These are phyloP conservation scores for Matsumyia berberina DNA, from an alignment of 2,888 invertebrate species.

Conservation along the genomic window DNA sequence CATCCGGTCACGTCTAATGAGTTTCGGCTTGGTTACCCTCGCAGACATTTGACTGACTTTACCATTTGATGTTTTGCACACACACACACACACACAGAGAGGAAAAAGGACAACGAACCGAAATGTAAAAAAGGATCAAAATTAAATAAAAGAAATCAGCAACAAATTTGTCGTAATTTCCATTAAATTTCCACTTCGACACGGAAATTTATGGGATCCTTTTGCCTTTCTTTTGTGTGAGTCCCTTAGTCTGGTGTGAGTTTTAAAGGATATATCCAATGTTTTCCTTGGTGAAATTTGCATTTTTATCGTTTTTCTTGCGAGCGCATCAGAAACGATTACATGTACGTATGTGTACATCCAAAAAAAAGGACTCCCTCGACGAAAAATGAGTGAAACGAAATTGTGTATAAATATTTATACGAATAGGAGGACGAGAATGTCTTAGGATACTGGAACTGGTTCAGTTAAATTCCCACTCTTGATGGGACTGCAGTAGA, in stretches of 20 bases:
- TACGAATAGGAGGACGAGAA: neutral
- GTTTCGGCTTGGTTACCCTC: constrained; percentile 5
- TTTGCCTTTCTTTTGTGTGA: constrained; percentile 3
- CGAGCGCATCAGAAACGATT: neutral
- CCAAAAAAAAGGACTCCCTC: constrained; percentile 2
- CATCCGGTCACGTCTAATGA: constrained; percentile 38
- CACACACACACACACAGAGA: no score
- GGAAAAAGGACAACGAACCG: constrained; percentile 1
- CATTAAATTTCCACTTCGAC: constrained; percentile 23
- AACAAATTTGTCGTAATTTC: constrained; percentile 31
- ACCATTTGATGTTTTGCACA: constrained; percentile 1
- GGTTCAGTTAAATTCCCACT: neutral
- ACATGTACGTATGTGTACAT: neutral
- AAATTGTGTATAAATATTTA: neutral
- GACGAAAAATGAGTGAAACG: neutral
- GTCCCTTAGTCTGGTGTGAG: neutral
- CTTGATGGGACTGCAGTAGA: neutral
- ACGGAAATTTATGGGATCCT: constrained; percentile 22
- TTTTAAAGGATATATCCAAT: neutral
- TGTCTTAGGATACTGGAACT: neutral
- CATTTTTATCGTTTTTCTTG: constrained; percentile 24
- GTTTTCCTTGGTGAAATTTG: constrained; percentile 10
- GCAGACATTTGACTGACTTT: neutral
- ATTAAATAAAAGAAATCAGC: constrained; percentile 22
- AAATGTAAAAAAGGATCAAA: constrained; percentile 18